phyloP scores from a whole-genome alignment of 2,797 vertebrate genomes.

The Psittacula derbiana region DNA sequence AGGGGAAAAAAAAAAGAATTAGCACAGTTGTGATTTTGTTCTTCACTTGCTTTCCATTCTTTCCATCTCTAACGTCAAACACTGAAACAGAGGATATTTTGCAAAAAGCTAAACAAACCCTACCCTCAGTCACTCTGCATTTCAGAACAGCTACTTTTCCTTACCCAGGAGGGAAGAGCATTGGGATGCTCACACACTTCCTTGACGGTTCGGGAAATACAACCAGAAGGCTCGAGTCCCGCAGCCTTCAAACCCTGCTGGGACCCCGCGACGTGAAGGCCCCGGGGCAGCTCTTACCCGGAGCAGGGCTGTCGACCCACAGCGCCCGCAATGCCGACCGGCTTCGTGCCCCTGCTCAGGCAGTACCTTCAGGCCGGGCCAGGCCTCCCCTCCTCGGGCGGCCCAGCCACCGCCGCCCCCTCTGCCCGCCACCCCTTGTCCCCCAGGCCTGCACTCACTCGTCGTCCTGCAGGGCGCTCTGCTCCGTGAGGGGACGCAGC shows the following conservation, averaged over 20 bases:
- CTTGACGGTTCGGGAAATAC: rapidly evolving
- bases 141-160: background rate
- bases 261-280: background rate
- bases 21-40: background rate
- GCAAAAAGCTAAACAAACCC: background rate
- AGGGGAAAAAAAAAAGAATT: background rate
- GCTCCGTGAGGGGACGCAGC: conserved; percentile 87
- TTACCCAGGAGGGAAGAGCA: background rate
- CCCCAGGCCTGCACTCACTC: conserved; percentile 83
- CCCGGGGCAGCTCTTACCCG: background rate
- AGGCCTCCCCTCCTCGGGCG: background rate
- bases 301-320: background rate
- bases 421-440: background rate
- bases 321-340: background rate
- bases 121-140: no score
- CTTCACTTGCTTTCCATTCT: background rate
- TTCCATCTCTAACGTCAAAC: background rate
- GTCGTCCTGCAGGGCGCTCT: conserved; percentile 87
- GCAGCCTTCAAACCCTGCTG: background rate
- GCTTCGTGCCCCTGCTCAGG: background rate
- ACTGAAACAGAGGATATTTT: rapidly evolving
- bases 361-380: background rate
- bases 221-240: background rate
- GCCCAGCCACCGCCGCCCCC: background rate
- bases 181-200: background rate